These are phyloP conservation scores for Drosophila malerkotliana DNA, from an alignment of 1,140 invertebrate genomes.

Conservation along the genomic window DNA sequence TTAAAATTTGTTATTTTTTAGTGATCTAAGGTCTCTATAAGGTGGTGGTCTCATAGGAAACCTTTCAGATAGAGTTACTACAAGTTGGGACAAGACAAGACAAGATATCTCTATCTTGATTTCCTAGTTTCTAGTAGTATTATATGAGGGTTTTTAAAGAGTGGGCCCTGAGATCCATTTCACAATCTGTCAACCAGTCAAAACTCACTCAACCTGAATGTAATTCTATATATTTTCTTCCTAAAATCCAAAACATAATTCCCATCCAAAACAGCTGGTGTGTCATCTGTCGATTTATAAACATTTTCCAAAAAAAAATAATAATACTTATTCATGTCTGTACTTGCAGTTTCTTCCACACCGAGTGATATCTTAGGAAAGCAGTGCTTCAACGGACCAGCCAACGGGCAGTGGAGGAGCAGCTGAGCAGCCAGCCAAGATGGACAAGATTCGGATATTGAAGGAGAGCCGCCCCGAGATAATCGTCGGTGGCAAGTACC, in stretches of 20 bases:
- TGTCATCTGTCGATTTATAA: background rate
- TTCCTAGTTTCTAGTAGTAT: too few species aligned
- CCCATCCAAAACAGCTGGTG: too few species aligned
- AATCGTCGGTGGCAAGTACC: slow-evolving; percentile 95
- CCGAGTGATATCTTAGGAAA: background rate
- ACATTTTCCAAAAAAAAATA: background rate
- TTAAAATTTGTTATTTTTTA: background rate
- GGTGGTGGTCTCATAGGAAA: too few species aligned
- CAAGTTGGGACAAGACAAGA: too few species aligned
- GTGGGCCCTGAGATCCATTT: too few species aligned
- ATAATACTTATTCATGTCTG: background rate
- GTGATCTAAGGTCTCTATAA: background rate
- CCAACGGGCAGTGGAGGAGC: slow-evolving; percentile 36
- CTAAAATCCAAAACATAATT: too few species aligned
- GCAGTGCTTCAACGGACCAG: slow-evolving; percentile 22
- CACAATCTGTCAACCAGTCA: too few species aligned
- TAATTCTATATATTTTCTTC: too few species aligned
- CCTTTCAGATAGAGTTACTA: too few species aligned
- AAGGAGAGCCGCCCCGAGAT: slow-evolving; percentile 86
- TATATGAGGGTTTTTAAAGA: too few species aligned
- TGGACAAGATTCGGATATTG: slow-evolving; percentile 78
- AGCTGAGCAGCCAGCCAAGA: slow-evolving; percentile 52
- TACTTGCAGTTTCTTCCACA: background rate
- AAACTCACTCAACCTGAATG: too few species aligned
- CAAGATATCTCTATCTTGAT: too few species aligned